Percentiles rank a stretch among this genome's conserved stretches.
Conservation (phyloP, 2,113 vertebrate species). For the Calyptomena viridis region DNA sequence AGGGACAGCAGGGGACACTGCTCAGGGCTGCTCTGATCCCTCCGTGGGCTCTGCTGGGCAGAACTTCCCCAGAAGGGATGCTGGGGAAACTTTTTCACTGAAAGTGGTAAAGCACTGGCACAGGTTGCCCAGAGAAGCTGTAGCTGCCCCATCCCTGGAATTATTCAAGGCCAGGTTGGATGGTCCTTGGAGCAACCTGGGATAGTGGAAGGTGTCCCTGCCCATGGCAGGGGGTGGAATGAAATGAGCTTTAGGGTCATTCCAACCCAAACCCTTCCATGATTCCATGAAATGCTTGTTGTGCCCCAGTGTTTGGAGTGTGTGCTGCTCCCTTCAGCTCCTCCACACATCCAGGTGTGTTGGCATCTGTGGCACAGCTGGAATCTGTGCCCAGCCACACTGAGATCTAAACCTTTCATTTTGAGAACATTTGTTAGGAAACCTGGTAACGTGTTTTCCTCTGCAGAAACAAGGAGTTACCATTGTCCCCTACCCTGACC, state of each 20-base stretch:
- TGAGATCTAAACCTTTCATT: rapidly evolving
- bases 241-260: background rate
- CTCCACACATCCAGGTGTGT: background rate
- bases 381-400: background rate
- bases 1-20: background rate
- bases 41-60: background rate
- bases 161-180: background rate
- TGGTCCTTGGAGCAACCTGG: background rate
- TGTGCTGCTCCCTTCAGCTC: background rate
- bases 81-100: rapidly evolving
- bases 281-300: background rate
- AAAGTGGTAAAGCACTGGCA: background rate
- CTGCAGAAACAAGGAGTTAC: background rate
- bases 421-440: background rate
- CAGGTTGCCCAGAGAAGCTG: background rate
- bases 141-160: background rate
- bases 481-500: rapidly evolving
- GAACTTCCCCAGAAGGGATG: rapidly evolving
- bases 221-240: background rate
- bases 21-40: rapidly evolving
- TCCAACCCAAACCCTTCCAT: background rate
- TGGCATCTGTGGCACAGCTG: rapidly evolving
- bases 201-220: background rate
- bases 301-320: rapidly evolving
- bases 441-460: background rate